These are phyloP conservation scores for Mizuhopecten yessoensis DNA, from an alignment of 1,140 invertebrate species.

Conservation along the genomic window DNA sequence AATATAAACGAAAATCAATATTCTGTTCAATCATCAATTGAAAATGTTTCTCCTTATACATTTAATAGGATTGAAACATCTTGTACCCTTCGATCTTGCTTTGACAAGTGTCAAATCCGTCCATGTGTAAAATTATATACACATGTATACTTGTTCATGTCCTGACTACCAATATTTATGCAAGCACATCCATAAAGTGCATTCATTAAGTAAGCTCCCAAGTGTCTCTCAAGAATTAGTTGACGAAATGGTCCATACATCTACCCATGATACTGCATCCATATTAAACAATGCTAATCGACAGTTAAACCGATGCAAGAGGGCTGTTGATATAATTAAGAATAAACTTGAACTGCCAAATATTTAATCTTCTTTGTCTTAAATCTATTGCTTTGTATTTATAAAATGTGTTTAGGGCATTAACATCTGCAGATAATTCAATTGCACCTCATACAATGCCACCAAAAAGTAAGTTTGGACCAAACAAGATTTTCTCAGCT, in stretches of 20 bases:
- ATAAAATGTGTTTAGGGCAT: neutral
- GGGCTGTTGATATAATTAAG: neutral
- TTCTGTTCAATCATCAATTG: neutral
- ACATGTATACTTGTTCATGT: neutral
- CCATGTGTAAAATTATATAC: neutral
- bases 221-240: neutral
- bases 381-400: neutral
- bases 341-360: neutral
- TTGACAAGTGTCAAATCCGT: neutral
- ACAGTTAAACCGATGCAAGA: neutral
- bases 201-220: neutral
- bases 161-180: neutral
- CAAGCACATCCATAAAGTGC: too few species aligned
- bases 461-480: too few species aligned
- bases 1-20: neutral
- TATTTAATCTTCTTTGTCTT: neutral
- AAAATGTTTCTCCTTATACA: neutral
- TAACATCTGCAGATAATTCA: neutral
- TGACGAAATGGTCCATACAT: too few species aligned
- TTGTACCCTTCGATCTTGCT: neutral
- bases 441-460: too few species aligned
- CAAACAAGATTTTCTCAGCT: neutral
- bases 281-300: neutral
- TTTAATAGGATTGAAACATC: neutral
- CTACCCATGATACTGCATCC: neutral